These are phyloP conservation scores for Dasysyrphus albostriatus DNA, from an alignment of 2,888 invertebrate genomes.

Conservation along the genomic window DNA sequence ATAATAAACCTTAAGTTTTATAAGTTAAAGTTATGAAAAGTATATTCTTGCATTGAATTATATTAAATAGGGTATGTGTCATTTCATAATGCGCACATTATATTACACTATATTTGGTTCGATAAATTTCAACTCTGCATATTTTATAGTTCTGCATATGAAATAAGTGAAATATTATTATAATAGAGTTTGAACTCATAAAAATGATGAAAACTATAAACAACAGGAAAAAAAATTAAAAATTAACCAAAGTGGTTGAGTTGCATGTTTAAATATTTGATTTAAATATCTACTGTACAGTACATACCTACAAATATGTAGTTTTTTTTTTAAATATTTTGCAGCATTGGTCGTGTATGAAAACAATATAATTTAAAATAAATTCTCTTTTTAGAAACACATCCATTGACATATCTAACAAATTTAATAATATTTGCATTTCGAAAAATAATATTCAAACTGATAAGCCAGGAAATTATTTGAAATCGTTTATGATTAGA, in stretches of 20 bases:
- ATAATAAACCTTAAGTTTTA: too few relatives aligned
- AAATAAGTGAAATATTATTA: slow-evolving; percentile 15
- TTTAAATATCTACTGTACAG: neutral
- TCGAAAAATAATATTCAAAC: slow-evolving; percentile 28
- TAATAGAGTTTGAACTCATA: slow-evolving; percentile 13
- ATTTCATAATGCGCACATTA: neutral
- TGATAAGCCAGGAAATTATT: slow-evolving; percentile 45
- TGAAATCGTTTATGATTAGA: slow-evolving; percentile 45
- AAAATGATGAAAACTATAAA: slow-evolving; percentile 9
- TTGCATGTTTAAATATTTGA: slow-evolving; percentile 42
- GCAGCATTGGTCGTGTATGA: neutral
- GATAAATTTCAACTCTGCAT: neutral
- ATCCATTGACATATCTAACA: neutral
- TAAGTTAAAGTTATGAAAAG: too few relatives aligned
- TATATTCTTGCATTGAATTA: too few relatives aligned
- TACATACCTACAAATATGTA: neutral
- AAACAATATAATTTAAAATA: slow-evolving; percentile 19
- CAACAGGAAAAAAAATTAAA: neutral
- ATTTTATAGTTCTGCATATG: neutral
- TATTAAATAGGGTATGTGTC: neutral
- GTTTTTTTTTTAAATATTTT: neutral
- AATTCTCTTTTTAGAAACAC: slow-evolving; percentile 22
- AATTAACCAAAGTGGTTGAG: slow-evolving; percentile 14
- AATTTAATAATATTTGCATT: slow-evolving; percentile 7
- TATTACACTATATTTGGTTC: neutral